Conservation (phyloP, 2,888 invertebrate genomes). For the Nemotelus pantherinus region DNA sequence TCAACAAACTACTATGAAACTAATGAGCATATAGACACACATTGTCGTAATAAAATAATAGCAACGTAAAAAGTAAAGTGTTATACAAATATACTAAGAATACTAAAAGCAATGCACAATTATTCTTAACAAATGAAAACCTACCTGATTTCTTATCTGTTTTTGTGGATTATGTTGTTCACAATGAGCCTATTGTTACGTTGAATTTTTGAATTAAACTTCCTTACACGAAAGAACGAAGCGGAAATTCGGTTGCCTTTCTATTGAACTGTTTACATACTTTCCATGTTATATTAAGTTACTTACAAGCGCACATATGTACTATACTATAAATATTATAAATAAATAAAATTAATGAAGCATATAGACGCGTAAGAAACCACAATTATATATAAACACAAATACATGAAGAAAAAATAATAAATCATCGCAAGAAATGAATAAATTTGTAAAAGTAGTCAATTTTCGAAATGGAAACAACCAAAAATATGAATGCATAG, state of each 20-base stretch:
- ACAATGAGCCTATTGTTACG: neutral
- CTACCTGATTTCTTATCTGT: neutral
- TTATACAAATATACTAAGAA: conserved; percentile 27
- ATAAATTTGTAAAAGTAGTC: conserved; percentile 35
- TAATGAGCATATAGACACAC: conserved; percentile 4
- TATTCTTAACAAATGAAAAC: conserved; percentile 29
- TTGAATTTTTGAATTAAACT: too few species aligned
- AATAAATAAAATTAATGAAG: conserved; percentile 31
- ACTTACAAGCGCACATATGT: conserved; percentile 42
- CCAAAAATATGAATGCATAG: conserved; percentile 7
- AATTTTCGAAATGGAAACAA: conserved; percentile 35
- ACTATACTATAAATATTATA: conserved; percentile 43
- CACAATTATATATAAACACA: conserved; percentile 14
- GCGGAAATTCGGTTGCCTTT: too few species aligned
- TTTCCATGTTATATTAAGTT: conserved; percentile 34
- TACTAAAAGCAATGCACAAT: conserved; percentile 44
- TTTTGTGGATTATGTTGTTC: neutral
- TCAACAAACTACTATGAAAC: conserved; percentile 33
- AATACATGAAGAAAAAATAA: conserved; percentile 4
- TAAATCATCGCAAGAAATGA: conserved; percentile 9
- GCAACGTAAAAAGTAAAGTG: conserved; percentile 11
- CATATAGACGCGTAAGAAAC: conserved; percentile 25
- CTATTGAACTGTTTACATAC: neutral
- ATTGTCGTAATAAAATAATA: conserved; percentile 37
- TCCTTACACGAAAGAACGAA: too few species aligned